These are phyloP conservation scores for Rachycentron canadum DNA, from an alignment of 2,797 vertebrate genomes.

Conservation along the genomic window DNA sequence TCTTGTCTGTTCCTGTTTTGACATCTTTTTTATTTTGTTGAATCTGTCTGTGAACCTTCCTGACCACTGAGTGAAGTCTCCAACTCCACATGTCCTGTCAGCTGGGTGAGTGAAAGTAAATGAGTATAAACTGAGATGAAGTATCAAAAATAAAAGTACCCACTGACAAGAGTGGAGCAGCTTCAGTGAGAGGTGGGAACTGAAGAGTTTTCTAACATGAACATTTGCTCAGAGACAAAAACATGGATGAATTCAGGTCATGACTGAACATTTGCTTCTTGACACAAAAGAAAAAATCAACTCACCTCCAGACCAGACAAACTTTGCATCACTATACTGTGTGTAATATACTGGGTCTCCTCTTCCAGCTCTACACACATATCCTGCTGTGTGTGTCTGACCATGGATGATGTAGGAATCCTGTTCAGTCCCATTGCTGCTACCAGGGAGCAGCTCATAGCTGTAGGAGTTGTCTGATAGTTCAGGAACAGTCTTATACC, in stretches of 20 bases:
- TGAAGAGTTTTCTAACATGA: too few species aligned
- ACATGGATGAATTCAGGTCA: too few species aligned
- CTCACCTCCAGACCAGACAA: conserved; percentile 60
- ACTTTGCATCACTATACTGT: not conserved
- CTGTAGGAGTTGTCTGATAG: not conserved
- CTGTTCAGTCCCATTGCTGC: conserved; percentile 29
- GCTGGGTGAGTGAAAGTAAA: not conserved
- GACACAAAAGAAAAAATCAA: not conserved
- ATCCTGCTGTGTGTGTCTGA: conserved; percentile 51
- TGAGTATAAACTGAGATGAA: not conserved
- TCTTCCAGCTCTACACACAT: conserved; percentile 63
- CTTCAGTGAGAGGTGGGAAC: too few species aligned
- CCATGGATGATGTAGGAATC: conserved; percentile 32
- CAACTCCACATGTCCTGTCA: not conserved
- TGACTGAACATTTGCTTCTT: too few species aligned
- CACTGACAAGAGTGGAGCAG: too few species aligned
- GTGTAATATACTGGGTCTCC: conserved; percentile 45
- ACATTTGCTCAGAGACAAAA: too few species aligned
- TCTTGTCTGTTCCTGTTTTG: not conserved
- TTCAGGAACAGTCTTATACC: conserved; percentile 47
- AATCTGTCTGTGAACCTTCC: too few species aligned
- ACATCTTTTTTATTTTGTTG: too few species aligned
- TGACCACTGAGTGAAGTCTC: too few species aligned
- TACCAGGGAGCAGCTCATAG: conserved; percentile 46
- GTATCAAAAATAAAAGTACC: not conserved